A percentile compares a stretch with the other conserved stretches of the same genome.
Evolutionary conservation across 2,113 vertebrate species (phyloP).

Genomic region (Motacilla alba): DNA sequence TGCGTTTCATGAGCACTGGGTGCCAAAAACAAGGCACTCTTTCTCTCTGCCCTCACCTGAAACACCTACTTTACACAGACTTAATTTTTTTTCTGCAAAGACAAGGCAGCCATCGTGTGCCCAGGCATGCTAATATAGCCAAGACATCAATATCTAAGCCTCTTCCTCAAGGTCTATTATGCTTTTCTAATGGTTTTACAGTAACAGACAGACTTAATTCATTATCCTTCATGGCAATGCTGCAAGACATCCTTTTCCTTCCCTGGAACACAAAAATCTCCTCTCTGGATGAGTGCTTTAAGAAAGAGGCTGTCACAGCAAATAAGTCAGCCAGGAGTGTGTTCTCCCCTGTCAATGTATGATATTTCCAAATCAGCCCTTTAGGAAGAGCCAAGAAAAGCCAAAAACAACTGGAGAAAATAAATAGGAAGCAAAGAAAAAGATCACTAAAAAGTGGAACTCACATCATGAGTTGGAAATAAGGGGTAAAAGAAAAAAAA

Average conservation of each 20-base stretch:
- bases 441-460: neutral
- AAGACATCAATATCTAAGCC: constrained; percentile 13
- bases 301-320: constrained; percentile 13
- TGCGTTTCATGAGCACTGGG: accelerated
- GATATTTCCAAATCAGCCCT: constrained; percentile 45
- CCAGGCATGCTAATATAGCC: neutral
- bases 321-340: constrained; percentile 1
- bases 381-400: neutral
- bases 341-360: constrained; percentile 9
- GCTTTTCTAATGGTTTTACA: constrained; percentile 71
- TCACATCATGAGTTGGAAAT: neutral
- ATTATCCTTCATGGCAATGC: constrained; percentile 67
- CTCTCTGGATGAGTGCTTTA: constrained; percentile 27
- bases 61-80: neutral
- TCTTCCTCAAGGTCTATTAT: constrained; percentile 69
- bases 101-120: neutral
- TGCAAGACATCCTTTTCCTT: constrained; percentile 65
- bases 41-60: neutral
- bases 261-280: constrained; percentile 28
- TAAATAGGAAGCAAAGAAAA: neutral
- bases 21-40: neutral
- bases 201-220: constrained; percentile 74
- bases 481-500: neutral
- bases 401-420: neutral
- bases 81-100: neutral